Evolutionary conservation across 2,888 invertebrate species (phyloP), one percentile per base, ranked within the genome.

Genomic region (Amitus sp.): DNA sequence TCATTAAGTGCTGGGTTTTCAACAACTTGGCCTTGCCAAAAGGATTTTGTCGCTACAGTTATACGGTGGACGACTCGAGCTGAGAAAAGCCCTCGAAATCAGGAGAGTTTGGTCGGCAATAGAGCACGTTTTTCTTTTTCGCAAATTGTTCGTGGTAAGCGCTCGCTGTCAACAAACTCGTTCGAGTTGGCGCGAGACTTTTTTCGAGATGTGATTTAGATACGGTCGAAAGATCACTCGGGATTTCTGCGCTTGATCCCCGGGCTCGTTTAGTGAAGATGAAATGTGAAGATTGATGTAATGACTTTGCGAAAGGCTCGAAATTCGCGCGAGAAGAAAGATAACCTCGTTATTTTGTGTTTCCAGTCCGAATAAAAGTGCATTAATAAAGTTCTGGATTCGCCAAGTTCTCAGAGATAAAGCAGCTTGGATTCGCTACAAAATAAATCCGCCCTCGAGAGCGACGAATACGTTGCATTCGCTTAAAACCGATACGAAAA

Each of bases 91-190:
- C 19, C 30, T 48, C 12, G 39, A 47, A 53, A 53, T 53, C 48
- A 27, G 30, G 6, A n/a, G 13, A 34, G 10, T 46, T 40, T 45
- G 52, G 62, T 66, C 66, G n/a, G n/a, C n/a, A n/a, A n/a, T n/a
- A n/a, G n/a, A n/a, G n/a, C n/a, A 62, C 64, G 60, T 69, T 67
- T 69, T 69, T 66, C 60, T 48, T 43, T 58, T 59, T 59, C 62
- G 65, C 65, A 69, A 69, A 69, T 69, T 69, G 64, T 64, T 47
- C 56, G 52, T 39, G 42, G 39, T 34, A 51, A 55, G 45, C 51
- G 42, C 51, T 55, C 47, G 54, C 54, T 40, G 55, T 48, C 54
- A 42, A 65, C 54, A 43, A 49, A 56, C 45, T 49, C 34, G 47
- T 17, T 33, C 18, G 20, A 56, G 51, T 55, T 63, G 20, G 19